Evolutionary conservation across 2,113 vertebrate genomes (phyloP).

Genomic region (Elachura formosa): DNA sequence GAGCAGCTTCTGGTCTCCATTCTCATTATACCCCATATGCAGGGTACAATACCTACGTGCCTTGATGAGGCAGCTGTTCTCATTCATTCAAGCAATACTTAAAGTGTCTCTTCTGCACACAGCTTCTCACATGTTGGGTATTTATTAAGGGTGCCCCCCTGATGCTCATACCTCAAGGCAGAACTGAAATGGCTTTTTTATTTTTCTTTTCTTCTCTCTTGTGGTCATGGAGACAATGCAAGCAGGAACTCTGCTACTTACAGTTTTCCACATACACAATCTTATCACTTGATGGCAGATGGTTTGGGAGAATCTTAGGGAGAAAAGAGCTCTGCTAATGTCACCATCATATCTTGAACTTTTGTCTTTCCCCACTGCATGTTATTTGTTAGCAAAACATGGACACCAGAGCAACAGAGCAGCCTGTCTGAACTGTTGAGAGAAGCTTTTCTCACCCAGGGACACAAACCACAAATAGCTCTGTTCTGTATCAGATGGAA

Average conservation of each 20-base stretch:
- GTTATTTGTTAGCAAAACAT: conserved; percentile 46
- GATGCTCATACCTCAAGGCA: conserved; percentile 17
- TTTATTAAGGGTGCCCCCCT: not conserved
- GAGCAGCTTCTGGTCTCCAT: not conserved
- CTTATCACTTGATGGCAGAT: conserved; percentile 62
- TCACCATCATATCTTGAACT: conserved; percentile 25
- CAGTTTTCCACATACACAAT: conserved; percentile 22
- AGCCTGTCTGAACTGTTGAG: not conserved
- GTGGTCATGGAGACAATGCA: conserved; percentile 53
- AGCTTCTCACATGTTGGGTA: not conserved
- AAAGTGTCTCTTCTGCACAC: not conserved
- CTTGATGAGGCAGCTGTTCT: not conserved
- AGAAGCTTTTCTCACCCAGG: not conserved
- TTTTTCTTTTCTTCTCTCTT: not conserved
- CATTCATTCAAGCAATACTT: not conserved
- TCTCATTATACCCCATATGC: no score
- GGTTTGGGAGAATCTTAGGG: conserved; percentile 43
- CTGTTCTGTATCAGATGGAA: not conserved
- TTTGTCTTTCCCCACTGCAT: conserved; percentile 29
- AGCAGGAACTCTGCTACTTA: conserved; percentile 27
- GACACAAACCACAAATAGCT: not conserved
- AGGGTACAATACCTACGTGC: not conserved
- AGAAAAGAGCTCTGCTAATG: conserved; percentile 54
- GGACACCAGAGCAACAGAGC: conserved; percentile 53
- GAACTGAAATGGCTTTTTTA: not conserved